Evolutionary conservation across 2,113 vertebrate genomes (phyloP), one percentile per base, ranked within the genome.

Genomic region (Protobothrops flavoviridis): DNA sequence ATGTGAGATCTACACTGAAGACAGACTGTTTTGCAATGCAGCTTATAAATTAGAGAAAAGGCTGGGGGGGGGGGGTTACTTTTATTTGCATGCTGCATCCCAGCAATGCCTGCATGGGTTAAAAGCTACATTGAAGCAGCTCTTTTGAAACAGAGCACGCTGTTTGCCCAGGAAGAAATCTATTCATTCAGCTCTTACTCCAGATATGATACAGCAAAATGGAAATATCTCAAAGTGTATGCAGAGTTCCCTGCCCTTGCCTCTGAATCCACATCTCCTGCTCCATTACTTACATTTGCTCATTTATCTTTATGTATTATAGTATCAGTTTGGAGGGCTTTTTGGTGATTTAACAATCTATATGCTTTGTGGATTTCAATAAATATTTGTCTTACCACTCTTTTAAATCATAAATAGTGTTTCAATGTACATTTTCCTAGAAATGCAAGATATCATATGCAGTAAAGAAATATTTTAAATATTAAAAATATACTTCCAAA

Each of bases 1-100:
- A 24, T 2, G 56, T 69, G 90, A 4, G 3, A 93, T 17, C 88
- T 89, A 53, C 59, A 93, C 94, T 91, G 95, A 21, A 0, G 55
- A 96, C 92, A 0, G n/a, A 93, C 50, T 26, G 59, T 93, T 93
- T 90, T 59, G 69, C 88, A 90, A 90, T 0, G 1, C 92, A 95
- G 88, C 85, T 93, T 52, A 74, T 39, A 24, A 85, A 53, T 88
- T 26, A 64, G 87, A 29, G 7, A 5, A 12, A 56, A 11, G 8
- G 3, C 15, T 1, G 39, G 39, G 39, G 39, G 15, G 39, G 24
- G 39, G 1, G 10, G 59, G 13, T n/a, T 17, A 17, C 7, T 64
- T 48, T 5, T 26, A 95, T 97, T 96, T 95, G 92, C 96, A 96
- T 95, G 92, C 96, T 95, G 94, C 95, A 91, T 96, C 96, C 95